Base-by-base conservation (phyloP, 2,888 invertebrate genomes). In the Eurois occulta region DNA sequence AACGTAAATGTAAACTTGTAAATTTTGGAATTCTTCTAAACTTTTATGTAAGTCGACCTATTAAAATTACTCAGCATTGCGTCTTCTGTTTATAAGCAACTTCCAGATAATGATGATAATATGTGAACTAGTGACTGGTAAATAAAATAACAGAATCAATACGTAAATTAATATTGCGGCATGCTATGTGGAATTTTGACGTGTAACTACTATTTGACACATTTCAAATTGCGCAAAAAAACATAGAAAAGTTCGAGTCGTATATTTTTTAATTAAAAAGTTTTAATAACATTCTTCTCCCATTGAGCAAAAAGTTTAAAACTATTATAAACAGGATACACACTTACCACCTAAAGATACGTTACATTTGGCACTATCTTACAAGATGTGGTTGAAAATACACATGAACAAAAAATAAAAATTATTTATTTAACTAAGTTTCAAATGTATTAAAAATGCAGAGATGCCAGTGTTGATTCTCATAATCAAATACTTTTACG, bases 151-250 rank as follows among this genome's bases (percentile, higher is more conserved):
- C 43, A 10, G 18, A 41, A 65, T 65, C n/a, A 41, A 2, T 41
- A 41, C n/a, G 18, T 18, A 41, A 65, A 65, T 41, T 65, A 16
- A 41, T 41, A 28, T 41, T 18, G 41, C 18, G 4, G 65, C 8
- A 65, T n/a, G n/a, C 16, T 65, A n/a, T 18, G n/a, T 65, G 65
- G n/a, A 43, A 65, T 65, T 65, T 65, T 65, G 65, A 65, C 65
- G 64, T n/a, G n/a, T 38, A 64, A 65, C 8, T 41, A 41, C 28
- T 41, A 28, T 65, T 65, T 65, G 65, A 65, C 65, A 65, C 18
- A 65, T 65, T 65, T 65, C 65, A 65, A 41, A 28, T 3, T n/a
- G 0, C 65, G n/a, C 16, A 43, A 43, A 38, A 28, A 41, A 13
- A 65, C 7, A 16, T n/a, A 65, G 41, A n/a, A 41, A 65, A 65